Conservation (phyloP, 1,140 invertebrate genomes). For the Homarus americanus region DNA sequence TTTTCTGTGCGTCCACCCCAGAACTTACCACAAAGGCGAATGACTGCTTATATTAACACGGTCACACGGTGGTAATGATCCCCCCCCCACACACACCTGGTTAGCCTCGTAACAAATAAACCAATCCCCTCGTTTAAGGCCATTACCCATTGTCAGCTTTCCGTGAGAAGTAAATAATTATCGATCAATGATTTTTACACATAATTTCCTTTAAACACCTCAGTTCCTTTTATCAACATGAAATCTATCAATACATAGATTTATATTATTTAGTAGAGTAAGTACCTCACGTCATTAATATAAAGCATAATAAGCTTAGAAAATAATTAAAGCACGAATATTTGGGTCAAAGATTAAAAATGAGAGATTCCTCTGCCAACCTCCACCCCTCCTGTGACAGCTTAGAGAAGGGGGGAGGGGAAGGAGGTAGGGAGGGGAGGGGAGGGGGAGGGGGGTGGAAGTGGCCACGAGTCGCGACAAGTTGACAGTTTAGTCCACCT, state of each 20-base stretch:
- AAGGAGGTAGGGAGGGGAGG: no score
- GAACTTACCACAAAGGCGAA: slow-evolving; percentile 50
- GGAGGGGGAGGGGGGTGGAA: background rate
- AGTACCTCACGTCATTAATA: no score
- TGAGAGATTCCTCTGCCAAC: background rate
- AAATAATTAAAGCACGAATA: no score
- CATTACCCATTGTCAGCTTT: background rate
- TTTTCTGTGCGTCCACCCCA: slow-evolving; percentile 59
- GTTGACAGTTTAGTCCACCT: slow-evolving; percentile 20
- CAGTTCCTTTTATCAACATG: background rate
- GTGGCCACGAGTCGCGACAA: background rate
- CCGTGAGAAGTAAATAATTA: background rate
- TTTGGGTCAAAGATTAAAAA: no score
- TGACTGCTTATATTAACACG: slow-evolving; percentile 53
- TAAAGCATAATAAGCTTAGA: no score
- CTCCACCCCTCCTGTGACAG: background rate
- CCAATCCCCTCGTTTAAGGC: no score
- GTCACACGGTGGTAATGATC: slow-evolving; percentile 6
- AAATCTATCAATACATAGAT: background rate
- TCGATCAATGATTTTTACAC: background rate
- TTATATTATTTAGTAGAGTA: background rate
- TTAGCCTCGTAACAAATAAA: no score
- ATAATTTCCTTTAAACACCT: background rate
- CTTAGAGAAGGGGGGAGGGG: background rate
- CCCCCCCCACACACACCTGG: no score